These are phyloP conservation scores for Holothuria leucospilota DNA, from an alignment of 53 echinoderm and acorn worm genomes.

Conservation along the genomic window DNA sequence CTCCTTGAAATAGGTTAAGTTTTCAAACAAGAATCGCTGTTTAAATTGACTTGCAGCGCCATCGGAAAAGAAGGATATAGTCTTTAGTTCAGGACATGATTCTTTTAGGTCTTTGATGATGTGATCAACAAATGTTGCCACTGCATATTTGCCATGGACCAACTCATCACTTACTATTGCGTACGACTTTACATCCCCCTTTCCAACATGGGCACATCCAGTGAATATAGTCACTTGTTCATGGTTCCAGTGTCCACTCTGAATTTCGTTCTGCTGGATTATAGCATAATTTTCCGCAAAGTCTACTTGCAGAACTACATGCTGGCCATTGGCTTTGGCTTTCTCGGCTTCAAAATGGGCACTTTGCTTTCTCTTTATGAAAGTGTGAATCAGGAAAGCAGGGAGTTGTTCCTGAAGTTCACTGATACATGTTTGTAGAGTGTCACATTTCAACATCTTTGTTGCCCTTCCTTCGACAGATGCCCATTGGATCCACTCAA, in stretches of 20 bases:
- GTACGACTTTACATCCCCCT: too few species aligned
- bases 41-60: conserved; percentile 22
- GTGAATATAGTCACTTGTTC: conserved; percentile 17
- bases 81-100: not conserved
- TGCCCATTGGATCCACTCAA: conserved; percentile 25
- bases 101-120: conserved; percentile 43
- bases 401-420: conserved; percentile 51
- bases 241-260: conserved; percentile 75
- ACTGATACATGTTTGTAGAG: conserved; percentile 9
- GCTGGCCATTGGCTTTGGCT: not conserved
- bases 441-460: conserved; percentile 45
- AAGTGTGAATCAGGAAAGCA: conserved; percentile 56
- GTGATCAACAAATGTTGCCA: conserved; percentile 34
- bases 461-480: conserved; percentile 39
- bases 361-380: conserved; percentile 57
- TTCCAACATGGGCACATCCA: not conserved
- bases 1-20: conserved; percentile 11
- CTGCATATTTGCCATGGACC: conserved; percentile 58
- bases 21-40: conserved; percentile 53
- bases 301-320: conserved; percentile 61
- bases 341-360: conserved; percentile 55
- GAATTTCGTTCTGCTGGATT: conserved; percentile 55
- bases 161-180: too few species aligned
- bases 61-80: conserved; percentile 37
- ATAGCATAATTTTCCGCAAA: conserved; percentile 67